Evolutionary conservation across 2,113 vertebrate species (phyloP).

Genomic region (Oreotragus oreotragus): DNA sequence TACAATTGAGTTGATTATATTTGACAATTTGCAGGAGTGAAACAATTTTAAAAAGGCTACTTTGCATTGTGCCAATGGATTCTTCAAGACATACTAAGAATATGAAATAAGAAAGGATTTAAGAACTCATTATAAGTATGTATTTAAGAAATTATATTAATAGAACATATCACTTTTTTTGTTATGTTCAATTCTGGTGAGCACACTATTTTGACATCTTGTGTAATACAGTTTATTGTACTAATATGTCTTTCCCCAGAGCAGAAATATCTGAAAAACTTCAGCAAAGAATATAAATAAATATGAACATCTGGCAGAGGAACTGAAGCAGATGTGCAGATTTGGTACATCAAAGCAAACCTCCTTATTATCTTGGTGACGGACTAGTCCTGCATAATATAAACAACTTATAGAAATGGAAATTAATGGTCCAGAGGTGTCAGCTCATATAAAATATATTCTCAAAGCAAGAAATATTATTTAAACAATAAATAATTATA

Average conservation of each 20-base stretch:
- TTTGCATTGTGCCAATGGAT: not conserved
- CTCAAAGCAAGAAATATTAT: not conserved
- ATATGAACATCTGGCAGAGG: constrained; percentile 58
- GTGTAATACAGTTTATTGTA: constrained; percentile 57
- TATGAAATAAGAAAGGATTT: not conserved
- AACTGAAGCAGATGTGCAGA: constrained; percentile 55
- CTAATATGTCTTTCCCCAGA: constrained; percentile 36
- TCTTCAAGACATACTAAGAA: not conserved
- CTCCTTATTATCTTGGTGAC: constrained; percentile 7
- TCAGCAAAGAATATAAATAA: constrained; percentile 58
- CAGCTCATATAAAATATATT: not conserved
- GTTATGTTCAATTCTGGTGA: constrained; percentile 2
- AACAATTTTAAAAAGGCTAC: not conserved
- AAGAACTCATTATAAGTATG: not conserved
- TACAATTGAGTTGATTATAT: not conserved
- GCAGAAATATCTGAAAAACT: constrained; percentile 50
- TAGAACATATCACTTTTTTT: constrained; percentile 16
- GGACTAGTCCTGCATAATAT: not conserved
- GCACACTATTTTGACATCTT: constrained; percentile 17
- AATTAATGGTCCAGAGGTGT: constrained; percentile 19
- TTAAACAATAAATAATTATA: not conserved
- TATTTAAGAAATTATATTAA: not conserved
- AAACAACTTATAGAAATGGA: constrained; percentile 45
- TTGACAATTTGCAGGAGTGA: not conserved
- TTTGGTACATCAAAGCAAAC: constrained; percentile 53